Evolutionary conservation across 2,113 vertebrate genomes (phyloP).

Genomic region (Pavo muticus): DNA sequence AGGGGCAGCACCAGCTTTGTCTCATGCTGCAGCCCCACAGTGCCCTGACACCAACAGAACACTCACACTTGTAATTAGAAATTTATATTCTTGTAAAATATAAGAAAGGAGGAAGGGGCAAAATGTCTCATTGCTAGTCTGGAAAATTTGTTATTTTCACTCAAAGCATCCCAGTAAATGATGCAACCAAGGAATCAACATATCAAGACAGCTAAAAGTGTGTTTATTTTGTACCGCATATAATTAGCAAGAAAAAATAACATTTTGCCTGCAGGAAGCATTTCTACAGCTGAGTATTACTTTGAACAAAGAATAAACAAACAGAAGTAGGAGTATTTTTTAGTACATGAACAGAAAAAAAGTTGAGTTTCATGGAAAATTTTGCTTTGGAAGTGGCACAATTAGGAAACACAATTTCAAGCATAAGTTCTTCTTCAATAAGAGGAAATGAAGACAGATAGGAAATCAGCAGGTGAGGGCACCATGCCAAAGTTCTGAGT

Average conservation of each 20-base stretch:
- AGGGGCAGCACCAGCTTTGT: accelerated
- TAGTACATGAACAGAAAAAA: not conserved
- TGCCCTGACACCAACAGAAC: accelerated
- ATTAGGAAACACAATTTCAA: not conserved
- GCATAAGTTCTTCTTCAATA: not conserved
- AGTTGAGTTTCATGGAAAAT: not conserved
- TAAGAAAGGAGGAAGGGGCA: not conserved
- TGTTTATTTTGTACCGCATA: not conserved
- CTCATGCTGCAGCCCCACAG: not conserved
- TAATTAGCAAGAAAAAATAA: not conserved
- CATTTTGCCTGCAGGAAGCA: not conserved
- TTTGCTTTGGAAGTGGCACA: not conserved
- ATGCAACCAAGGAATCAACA: not conserved
- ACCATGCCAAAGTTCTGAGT: not conserved
- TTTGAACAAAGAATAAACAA: not conserved
- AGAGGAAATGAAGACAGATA: not conserved
- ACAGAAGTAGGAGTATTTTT: not conserved
- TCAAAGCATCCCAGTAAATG: not conserved
- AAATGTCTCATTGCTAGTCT: not conserved
- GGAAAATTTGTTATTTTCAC: not conserved
- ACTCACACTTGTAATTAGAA: not conserved
- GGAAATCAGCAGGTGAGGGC: not conserved
- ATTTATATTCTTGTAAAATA: not conserved
- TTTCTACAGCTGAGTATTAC: not conserved
- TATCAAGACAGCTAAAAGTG: not conserved